Percentiles rank a stretch among this genome's conserved stretches.
Evolutionary conservation across 2,113 vertebrate species (phyloP).

Genomic region (Rhea americana): DNA sequence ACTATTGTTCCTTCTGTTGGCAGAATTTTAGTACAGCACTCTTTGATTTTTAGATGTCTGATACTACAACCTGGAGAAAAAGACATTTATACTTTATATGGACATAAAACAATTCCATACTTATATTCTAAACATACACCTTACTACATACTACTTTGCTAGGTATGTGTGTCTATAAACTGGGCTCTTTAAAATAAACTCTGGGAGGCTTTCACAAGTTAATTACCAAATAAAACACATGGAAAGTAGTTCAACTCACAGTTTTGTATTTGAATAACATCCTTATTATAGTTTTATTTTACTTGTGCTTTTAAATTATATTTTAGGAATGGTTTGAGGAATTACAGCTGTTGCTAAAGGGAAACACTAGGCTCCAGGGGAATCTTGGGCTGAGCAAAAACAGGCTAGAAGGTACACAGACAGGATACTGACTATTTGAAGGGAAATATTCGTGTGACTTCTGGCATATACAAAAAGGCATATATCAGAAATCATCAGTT

Average conservation of each 20-base stretch:
- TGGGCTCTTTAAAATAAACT: conserved; percentile 16
- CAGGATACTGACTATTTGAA: neutral
- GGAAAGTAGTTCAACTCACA: neutral
- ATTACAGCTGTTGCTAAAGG: neutral
- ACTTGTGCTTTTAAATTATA: conserved; percentile 1
- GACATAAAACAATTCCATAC: conserved; percentile 1
- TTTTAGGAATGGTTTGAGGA: neutral
- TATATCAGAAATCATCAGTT: neutral
- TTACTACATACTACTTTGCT: neutral
- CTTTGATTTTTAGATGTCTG: neutral
- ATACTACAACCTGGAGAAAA: neutral
- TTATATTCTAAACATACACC: neutral
- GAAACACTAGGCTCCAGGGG: neutral
- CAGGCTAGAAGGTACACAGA: neutral
- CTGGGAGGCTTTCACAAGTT: conserved; percentile 16
- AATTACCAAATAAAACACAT: conserved; percentile 50
- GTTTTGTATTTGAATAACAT: neutral
- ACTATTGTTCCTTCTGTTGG: neutral
- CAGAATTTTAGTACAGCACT: conserved; percentile 3
- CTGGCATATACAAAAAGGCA: neutral
- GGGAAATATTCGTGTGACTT: neutral
- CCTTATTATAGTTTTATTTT: neutral
- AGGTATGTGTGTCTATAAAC: neutral
- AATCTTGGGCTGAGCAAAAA: neutral
- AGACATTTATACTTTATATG: conserved; percentile 8